Conservation (phyloP, 2,888 invertebrate species). For the Leucoptera coffeella region DNA sequence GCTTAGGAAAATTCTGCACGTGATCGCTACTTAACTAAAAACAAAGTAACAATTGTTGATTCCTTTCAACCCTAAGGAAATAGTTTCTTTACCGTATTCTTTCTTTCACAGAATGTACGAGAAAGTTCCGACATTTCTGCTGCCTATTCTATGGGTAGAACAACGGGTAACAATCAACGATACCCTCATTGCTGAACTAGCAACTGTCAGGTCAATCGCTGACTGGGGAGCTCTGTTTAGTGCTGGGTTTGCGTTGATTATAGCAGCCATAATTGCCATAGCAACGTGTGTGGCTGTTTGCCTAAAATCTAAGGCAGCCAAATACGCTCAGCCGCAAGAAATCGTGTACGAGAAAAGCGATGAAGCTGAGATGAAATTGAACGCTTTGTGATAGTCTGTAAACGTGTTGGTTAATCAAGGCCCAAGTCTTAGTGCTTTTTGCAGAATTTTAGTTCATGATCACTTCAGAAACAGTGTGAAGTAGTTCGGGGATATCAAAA, state of each 20-base stretch:
- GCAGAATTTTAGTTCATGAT: no score
- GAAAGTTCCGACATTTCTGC: slow-evolving; percentile 59
- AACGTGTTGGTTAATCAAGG: no score
- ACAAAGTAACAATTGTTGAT: no score
- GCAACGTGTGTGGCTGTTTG: slow-evolving; percentile 17
- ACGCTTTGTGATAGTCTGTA: slow-evolving; percentile 24
- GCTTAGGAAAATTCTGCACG: no score
- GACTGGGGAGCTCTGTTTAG: slow-evolving; percentile 34
- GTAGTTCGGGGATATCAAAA: no score
- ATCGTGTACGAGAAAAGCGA: slow-evolving; percentile 17
- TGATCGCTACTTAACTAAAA: no score
- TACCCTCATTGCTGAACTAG: slow-evolving; percentile 48
- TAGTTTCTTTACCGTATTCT: no score
- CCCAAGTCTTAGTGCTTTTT: no score
- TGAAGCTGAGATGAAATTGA: slow-evolving; percentile 28
- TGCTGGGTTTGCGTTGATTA: slow-evolving; percentile 34
- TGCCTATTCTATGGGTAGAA: slow-evolving; percentile 77
- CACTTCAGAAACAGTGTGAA: no score
- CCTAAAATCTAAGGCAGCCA: slow-evolving; percentile 12
- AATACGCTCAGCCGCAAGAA: slow-evolving; percentile 16
- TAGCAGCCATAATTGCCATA: slow-evolving; percentile 42
- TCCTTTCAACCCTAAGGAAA: no score
- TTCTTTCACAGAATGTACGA: slow-evolving; percentile 60
- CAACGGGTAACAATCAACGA: slow-evolving; percentile 58
- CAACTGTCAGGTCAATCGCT: slow-evolving; percentile 17